phyloP scores from a whole-genome alignment of 1,140 invertebrate species.

The Geopemphigus sp. region DNA sequence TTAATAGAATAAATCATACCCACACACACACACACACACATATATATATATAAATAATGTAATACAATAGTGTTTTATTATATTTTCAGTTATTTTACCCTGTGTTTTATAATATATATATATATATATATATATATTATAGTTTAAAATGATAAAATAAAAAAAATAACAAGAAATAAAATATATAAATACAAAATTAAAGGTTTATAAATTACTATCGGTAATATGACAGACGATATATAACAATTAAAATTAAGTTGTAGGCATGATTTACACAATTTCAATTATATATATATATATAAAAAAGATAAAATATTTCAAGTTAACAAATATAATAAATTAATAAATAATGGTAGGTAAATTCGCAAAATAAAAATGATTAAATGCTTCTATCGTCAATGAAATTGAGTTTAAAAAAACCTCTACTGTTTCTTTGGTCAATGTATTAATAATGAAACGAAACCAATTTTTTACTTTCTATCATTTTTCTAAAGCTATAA shows the following conservation, averaged over 20 bases:
- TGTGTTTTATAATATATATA: slow-evolving; percentile 4
- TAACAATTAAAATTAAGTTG: slow-evolving; percentile 7
- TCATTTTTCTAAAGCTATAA: slow-evolving; percentile 16
- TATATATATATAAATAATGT: not conserved
- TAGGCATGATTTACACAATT: slow-evolving; percentile 28
- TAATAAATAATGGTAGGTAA: slow-evolving; percentile 44
- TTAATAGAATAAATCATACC: not conserved
- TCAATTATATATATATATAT: slow-evolving; percentile 23
- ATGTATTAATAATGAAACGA: slow-evolving; percentile 33
- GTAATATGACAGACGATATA: not conserved
- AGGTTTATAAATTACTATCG: slow-evolving; percentile 11
- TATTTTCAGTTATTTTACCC: slow-evolving; percentile 10
- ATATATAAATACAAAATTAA: not conserved
- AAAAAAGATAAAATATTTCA: slow-evolving; percentile 40
- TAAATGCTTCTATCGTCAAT: slow-evolving; percentile 35
- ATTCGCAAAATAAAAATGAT: slow-evolving; percentile 31
- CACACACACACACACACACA: too few relatives aligned
- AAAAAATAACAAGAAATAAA: not conserved
- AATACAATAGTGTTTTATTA: not conserved
- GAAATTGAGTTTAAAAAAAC: slow-evolving; percentile 14
- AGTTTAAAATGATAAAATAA: not conserved
- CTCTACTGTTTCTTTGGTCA: slow-evolving; percentile 46
- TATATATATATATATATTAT: too few relatives aligned
- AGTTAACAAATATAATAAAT: slow-evolving; percentile 43
- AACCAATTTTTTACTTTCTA: slow-evolving; percentile 27